phyloP scores from a whole-genome alignment of 35 echinoderm and acorn worm species.

The Heliocidaris tuberculata region DNA sequence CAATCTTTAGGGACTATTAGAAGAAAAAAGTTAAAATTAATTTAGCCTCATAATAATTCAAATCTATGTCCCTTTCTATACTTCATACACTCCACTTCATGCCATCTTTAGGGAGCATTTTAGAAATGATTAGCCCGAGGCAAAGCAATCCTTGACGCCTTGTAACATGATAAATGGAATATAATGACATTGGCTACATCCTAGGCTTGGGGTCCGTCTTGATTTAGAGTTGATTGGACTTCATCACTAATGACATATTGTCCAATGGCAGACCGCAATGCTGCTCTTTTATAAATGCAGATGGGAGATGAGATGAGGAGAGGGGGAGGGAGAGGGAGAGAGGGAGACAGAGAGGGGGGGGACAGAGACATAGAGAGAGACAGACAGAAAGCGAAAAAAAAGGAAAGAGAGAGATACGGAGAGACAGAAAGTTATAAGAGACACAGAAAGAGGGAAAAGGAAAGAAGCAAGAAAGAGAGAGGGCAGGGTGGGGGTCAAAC shows the following conservation, averaged over 20 bases:
- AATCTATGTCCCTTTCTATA: too few relatives aligned
- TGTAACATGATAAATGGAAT: neutral
- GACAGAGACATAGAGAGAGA: neutral
- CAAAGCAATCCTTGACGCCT: neutral
- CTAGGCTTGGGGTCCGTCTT: neutral
- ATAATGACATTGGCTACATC: neutral
- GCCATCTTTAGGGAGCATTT: neutral
- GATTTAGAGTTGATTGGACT: neutral
- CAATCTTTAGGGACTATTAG: too few relatives aligned
- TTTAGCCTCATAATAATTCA: too few relatives aligned
- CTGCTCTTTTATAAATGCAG: neutral
- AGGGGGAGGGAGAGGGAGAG: neutral
- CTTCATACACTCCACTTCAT: too few relatives aligned
- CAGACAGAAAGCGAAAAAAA: neutral
- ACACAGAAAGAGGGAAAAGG: neutral
- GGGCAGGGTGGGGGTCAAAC: too few relatives aligned
- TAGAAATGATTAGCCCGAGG: neutral
- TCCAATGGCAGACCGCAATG: neutral
- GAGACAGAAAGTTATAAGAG: neutral
- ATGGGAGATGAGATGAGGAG: neutral
- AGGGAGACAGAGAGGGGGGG: neutral
- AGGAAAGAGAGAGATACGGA: neutral
- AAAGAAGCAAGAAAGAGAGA: neutral
- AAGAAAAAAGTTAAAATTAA: too few relatives aligned
- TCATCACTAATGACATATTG: conserved; percentile 17